Evolutionary conservation across 1,140 invertebrate genomes (phyloP).

Genomic region (Carposina sasakii): DNA sequence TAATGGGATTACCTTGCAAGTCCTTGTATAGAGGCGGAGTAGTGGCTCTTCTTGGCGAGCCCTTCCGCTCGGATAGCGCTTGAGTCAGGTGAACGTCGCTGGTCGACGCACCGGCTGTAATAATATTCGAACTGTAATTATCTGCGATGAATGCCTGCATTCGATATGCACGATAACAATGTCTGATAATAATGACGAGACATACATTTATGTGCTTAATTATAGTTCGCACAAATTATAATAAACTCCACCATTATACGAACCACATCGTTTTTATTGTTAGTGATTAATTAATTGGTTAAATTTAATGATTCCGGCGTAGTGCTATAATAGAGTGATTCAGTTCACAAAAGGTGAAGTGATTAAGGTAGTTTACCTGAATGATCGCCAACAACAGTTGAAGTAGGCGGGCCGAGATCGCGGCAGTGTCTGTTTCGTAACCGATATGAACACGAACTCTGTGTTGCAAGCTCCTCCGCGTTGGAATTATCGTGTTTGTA

Average conservation of each 20-base stretch:
- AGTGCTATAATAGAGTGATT: background rate
- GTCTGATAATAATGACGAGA: too few relatives aligned
- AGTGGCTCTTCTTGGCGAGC: constrained; percentile 27
- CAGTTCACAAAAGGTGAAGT: background rate
- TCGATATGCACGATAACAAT: constrained; percentile 51
- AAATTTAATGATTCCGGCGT: too few relatives aligned
- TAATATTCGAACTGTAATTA: constrained; percentile 30
- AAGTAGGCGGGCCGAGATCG: constrained; percentile 49
- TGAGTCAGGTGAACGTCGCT: constrained; percentile 32
- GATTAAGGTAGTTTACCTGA: constrained; percentile 44
- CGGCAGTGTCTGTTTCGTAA: constrained; percentile 52
- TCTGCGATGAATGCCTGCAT: constrained; percentile 47
- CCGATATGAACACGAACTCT: constrained; percentile 44
- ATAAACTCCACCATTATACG: too few relatives aligned
- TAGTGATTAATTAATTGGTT: too few relatives aligned
- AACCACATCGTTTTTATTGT: too few relatives aligned
- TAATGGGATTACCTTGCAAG: constrained; percentile 41
- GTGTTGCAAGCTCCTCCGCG: constrained; percentile 24
- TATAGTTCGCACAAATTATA: too few relatives aligned
- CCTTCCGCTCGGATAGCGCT: constrained; percentile 34
- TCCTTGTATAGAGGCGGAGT: constrained; percentile 54
- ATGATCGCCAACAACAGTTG: constrained; percentile 50
- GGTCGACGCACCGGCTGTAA: constrained; percentile 45
- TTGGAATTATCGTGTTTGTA: constrained; percentile 42
- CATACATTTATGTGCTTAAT: too few relatives aligned